phyloP scores from a whole-genome alignment of 2,113 vertebrate genomes.

The Regulus satrapa region DNA sequence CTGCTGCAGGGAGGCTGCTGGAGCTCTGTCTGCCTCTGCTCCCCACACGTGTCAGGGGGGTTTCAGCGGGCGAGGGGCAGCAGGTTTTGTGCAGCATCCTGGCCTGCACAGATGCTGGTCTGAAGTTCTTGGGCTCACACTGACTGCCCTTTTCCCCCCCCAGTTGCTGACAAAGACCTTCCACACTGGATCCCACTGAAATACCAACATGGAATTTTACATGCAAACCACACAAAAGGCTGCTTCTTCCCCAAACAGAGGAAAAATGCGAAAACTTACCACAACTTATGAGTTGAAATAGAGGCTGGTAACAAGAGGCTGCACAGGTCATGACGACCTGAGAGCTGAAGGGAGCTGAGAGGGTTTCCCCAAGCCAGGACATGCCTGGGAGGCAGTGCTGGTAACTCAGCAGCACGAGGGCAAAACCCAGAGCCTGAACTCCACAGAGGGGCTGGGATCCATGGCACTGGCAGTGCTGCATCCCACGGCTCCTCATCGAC shows the following conservation, averaged over 20 bases:
- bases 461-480: not conserved
- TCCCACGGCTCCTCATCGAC: not conserved
- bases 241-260: not conserved
- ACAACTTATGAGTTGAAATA: not conserved
- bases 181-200: not conserved
- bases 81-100: not conserved
- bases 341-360: not conserved
- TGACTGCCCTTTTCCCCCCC: fast-evolving
- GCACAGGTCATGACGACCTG: not conserved
- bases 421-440: not conserved
- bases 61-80: not conserved
- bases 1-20: not conserved
- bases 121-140: not conserved
- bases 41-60: not conserved
- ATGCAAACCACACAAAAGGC: not conserved
- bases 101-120: not conserved
- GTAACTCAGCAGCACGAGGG: not conserved
- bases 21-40: not conserved
- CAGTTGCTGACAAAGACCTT: not conserved
- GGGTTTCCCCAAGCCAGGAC: not conserved
- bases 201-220: not conserved
- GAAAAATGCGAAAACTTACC: not conserved
- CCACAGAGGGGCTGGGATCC: not conserved
- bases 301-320: not conserved
- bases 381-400: not conserved